Conservation (phyloP, 2,113 vertebrate genomes). For the Morone saxatilis region DNA sequence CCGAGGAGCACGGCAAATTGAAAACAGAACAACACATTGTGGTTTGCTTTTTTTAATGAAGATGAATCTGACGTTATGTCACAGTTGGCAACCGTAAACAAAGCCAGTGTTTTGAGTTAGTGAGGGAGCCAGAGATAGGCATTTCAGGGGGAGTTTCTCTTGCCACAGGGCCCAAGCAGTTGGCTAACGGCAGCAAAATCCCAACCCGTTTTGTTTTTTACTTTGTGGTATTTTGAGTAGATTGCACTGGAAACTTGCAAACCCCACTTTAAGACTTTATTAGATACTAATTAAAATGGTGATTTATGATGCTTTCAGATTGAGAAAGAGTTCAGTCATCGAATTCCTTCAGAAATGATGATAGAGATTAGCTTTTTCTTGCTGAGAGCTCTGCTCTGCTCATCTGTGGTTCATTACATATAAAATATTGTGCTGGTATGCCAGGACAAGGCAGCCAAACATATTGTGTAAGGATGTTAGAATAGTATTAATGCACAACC, state of each 20-base stretch:
- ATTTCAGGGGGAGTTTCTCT: slow-evolving; percentile 66
- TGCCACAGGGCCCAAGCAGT: slow-evolving; percentile 49
- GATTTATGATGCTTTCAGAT: slow-evolving; percentile 57
- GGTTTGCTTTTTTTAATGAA: slow-evolving; percentile 56
- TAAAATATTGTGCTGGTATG: not conserved
- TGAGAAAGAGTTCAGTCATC: slow-evolving; percentile 51
- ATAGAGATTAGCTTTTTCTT: slow-evolving; percentile 15
- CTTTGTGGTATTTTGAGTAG: slow-evolving; percentile 13
- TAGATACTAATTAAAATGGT: slow-evolving; percentile 43
- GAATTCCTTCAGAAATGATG: slow-evolving; percentile 40
- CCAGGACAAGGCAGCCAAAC: not conserved
- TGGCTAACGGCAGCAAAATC: slow-evolving; percentile 46
- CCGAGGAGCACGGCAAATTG: slow-evolving; percentile 41
- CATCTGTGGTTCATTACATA: slow-evolving; percentile 47
- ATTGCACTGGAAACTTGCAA: slow-evolving; percentile 50
- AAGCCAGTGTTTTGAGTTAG: slow-evolving; percentile 72
- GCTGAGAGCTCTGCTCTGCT: slow-evolving; percentile 17
- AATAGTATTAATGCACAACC: slow-evolving; percentile 7
- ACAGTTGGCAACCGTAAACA: slow-evolving; percentile 62
- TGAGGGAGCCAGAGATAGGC: slow-evolving; percentile 51
- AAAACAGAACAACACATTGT: slow-evolving; percentile 60
- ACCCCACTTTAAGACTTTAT: slow-evolving; percentile 18
- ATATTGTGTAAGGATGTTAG: slow-evolving; percentile 34
- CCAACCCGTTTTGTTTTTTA: slow-evolving; percentile 38
- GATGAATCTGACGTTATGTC: slow-evolving; percentile 67